Base-by-base conservation (phyloP, 92 coral and sea anemone genomes). In the Epizoanthus fatuus region DNA sequence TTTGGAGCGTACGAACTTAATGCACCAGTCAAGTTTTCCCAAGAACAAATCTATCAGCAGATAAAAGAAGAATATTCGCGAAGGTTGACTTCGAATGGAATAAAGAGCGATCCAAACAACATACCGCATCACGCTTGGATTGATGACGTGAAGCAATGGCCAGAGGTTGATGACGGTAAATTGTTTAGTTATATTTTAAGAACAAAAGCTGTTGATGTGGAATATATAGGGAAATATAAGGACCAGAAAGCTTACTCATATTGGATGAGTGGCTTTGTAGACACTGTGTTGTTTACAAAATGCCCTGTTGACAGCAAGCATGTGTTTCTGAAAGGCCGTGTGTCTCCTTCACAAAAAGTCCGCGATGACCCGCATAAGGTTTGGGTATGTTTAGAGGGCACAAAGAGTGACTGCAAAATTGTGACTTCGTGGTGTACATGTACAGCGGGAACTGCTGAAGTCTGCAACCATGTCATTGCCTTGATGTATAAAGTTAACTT, bases 401-500 rank as follows among this genome's bases (percentile, higher is more conserved):
- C 58, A 15, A 82, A 70, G 53, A 76, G 73, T 42, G 88, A 90
- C 22, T 64, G 58, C 73, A 90, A 38, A 55, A 84, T 93, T 19
- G 75, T 93, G 16, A 93, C 90, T 22, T 93, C 92, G 5, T 93
- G 94, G 92, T 93, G 96, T 65, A 90, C 94, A 38, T 93, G 93
- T 51, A 93, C 80, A 55, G 93, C 96, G 47, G 94, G 91, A 8
- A 91, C 91, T 62, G 91, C 56, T 3, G 94, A 91, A 44, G 96
- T 67, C 0, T 93, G 96, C 81, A 93, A 90, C 80, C 93, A 88
- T 84, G 90, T 83, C 7, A 83, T 87, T 38, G 86, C 91, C 10
- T 59, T 90, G 37, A 29, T 91, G n/a, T 87, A 91, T 54, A 87
- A 88, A 67, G 85, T 88, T 0, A 92, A 92, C 38, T 92, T 54